Evolutionary conservation across 2,113 vertebrate species (phyloP), one percentile per base, ranked within the genome.

Genomic region (Protobothrops flavoviridis): DNA sequence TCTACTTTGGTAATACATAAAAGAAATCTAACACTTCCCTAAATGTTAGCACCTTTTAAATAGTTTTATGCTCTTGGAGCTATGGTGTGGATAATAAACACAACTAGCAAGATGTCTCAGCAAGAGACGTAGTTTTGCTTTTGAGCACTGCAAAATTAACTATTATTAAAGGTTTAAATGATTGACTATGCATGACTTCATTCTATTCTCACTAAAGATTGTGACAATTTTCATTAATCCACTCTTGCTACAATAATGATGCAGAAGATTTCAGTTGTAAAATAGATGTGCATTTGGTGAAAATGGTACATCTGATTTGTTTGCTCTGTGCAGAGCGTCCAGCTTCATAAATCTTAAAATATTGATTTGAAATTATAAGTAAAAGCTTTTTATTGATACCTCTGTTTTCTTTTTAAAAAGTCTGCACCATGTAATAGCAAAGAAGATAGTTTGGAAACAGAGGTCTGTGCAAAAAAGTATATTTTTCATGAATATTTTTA

Each of bases 151-250:
- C 43, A 23, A 69, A 86, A 91, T 93, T 93, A 91, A 89, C 88
- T 93, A 91, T 64, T 50, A 29, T 29, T 81, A 57, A 89, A 93
- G 88, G 55, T 15, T 15, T 91, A 64, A 33, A 3, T 48, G 29
- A 93, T 91, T 88, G 85, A 61, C 87, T 85, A 91, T 59, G 56
- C 55, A 12, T 55, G 21, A 69, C 64, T 94, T 93, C 23, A 64
- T 85, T 89, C 64, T 33, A 53, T 85, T 24, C 45, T 94, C 90
- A 48, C 87, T 8, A 86, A 89, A 33, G 45, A 61, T n/a, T 24
- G 26, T 85, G 85, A 92, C 90, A 23, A 90, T 53, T 92, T 93
- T 56, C 53, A 50, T 55, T 92, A 21, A 93, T 29, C n/a, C 13
- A 29, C 24, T 26, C 23, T 74, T 61, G 39, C 20, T 89, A 45